A percentile compares a stretch with the other conserved stretches of the same genome.
phyloP scores from a whole-genome alignment of 2,888 invertebrate species.

The Eristalis tenax region DNA sequence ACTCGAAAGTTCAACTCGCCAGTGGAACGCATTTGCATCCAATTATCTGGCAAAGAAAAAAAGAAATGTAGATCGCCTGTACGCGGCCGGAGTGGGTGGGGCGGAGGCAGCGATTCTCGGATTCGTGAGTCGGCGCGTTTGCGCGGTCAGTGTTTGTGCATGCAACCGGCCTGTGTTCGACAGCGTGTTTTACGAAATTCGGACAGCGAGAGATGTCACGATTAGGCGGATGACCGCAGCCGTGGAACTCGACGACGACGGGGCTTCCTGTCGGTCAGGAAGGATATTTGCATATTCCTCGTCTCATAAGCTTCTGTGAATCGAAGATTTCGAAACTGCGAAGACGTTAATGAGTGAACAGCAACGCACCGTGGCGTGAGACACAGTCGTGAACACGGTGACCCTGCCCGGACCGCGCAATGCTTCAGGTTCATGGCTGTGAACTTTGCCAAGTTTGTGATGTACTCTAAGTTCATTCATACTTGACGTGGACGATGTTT shows the following conservation, averaged over 20 bases:
- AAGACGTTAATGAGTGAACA: constrained; percentile 3
- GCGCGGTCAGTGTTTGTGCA: constrained; percentile 17
- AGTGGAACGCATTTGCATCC: constrained; percentile 61
- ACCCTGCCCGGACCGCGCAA: constrained; percentile 19
- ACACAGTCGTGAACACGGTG: constrained; percentile 8
- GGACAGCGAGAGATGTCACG: constrained; percentile 33
- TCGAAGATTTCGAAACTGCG: not conserved
- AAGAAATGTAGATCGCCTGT: constrained; percentile 5
- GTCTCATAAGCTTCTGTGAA: constrained; percentile 32
- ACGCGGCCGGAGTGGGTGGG: not conserved
- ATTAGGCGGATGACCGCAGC: constrained; percentile 18
- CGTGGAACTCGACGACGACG: not conserved
- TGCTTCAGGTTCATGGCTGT: constrained; percentile 38
- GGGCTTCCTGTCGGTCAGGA: not conserved
- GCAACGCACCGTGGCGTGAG: constrained; percentile 28
- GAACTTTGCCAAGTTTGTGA: not conserved
- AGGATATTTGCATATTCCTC: constrained; percentile 47
- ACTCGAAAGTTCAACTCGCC: constrained; percentile 50
- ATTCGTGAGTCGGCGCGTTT: not conserved
- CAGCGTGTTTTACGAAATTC: constrained; percentile 20
- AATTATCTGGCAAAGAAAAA: constrained; percentile 24
- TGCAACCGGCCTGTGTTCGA: constrained; percentile 16
- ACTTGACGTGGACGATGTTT: constrained; percentile 5
- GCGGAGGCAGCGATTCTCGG: not conserved
- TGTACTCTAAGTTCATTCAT: constrained; percentile 43